Conservation (phyloP, 2,888 invertebrate genomes). For the Sarcophaga rosellei region DNA sequence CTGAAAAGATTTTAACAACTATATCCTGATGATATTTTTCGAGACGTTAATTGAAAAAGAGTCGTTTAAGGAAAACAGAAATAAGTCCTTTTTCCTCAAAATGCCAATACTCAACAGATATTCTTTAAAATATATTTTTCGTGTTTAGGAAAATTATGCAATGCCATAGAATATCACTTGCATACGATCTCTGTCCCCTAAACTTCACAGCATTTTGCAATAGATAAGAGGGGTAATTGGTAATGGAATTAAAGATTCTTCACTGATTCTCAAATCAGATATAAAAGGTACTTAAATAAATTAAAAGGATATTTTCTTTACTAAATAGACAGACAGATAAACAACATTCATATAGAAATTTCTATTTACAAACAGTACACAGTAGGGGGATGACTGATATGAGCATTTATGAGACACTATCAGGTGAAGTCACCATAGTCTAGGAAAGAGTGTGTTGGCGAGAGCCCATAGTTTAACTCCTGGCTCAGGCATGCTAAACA, state of each 20-base stretch:
- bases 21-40: no score
- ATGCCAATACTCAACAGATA: background rate
- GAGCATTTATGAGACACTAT: no score
- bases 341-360: slow-evolving; percentile 32
- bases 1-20: no score
- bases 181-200: slow-evolving; percentile 10
- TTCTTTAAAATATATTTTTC: slow-evolving; percentile 36
- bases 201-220: background rate
- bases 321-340: slow-evolving; percentile 34
- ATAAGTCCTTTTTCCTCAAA: slow-evolving; percentile 28
- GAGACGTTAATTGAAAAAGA: no score
- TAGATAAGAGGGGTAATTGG: slow-evolving; percentile 27
- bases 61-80: background rate
- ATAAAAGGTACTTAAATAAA: slow-evolving; percentile 66
- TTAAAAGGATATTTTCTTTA: slow-evolving; percentile 60
- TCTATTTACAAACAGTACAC: no score
- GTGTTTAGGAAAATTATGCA: slow-evolving; percentile 37
- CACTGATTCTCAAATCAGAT: slow-evolving; percentile 62
- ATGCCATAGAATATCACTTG: slow-evolving; percentile 38
- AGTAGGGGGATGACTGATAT: no score
- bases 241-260: slow-evolving; percentile 65
- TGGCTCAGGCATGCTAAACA: no score
- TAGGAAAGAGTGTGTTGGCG: no score
- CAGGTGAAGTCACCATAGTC: no score
- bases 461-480: no score